Evolutionary conservation across 64 coral and sea anemone species (phyloP).

Genomic region (Catalaphyllia jardinei): DNA sequence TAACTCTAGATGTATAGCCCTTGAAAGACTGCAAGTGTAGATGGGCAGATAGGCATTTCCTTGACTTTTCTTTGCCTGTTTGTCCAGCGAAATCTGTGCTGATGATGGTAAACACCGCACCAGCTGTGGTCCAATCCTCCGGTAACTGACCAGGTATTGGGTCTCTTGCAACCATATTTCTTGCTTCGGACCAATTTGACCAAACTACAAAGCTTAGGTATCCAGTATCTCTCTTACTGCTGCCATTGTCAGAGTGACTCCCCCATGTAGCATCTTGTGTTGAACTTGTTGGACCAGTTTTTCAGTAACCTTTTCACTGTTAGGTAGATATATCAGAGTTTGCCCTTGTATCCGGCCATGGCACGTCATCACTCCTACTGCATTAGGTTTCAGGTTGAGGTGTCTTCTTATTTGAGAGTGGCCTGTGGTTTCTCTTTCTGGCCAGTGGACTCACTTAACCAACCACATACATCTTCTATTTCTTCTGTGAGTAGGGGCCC

Average conservation of each 20-base stretch:
- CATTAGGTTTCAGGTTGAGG: constrained; percentile 29
- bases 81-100: too few species aligned
- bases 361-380: neutral
- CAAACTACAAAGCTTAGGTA: too few species aligned
- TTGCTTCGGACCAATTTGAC: too few species aligned
- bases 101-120: too few species aligned
- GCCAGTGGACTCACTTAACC: constrained; percentile 36
- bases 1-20: too few species aligned
- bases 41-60: too few species aligned
- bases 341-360: constrained; percentile 46
- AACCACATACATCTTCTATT: constrained; percentile 23
- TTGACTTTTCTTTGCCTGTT: too few species aligned
- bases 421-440: constrained; percentile 5
- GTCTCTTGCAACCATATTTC: too few species aligned
- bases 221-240: constrained; percentile 40
- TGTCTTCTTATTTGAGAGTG: neutral
- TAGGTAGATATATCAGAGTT: constrained; percentile 37
- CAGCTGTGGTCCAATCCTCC: too few species aligned
- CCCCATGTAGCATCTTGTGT: constrained; percentile 49
- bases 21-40: too few species aligned
- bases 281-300: constrained; percentile 69
- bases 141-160: too few species aligned
- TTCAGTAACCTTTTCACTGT: neutral
- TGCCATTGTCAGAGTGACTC: constrained; percentile 68
- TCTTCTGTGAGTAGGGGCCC: neutral